Base-by-base conservation (phyloP, 1,140 invertebrate species). In the Ostrea denselamellosa region DNA sequence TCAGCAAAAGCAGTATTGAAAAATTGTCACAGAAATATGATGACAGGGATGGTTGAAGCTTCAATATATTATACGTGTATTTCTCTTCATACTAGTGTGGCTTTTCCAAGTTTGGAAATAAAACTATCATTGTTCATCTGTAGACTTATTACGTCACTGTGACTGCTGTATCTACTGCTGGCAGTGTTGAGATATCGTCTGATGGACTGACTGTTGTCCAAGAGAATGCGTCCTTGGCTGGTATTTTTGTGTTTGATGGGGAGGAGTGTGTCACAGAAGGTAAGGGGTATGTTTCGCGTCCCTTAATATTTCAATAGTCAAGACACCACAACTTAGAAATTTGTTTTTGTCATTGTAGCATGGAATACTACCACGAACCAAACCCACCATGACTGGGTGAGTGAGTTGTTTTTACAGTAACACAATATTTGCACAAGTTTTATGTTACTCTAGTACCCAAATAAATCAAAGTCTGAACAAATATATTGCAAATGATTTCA, bases 91-190 rank as follows among this genome's bases (percentile, higher is more conserved):
- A 5, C 34, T 44, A 44, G 34, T 44, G 5, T 44, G 34, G 34
- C 5, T 44, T 44, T 44, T 44, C n/a, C n/a, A 44, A 44, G 34
- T 5, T 44, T 44, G 2, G 1, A 2, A 44, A 44, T 44, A 1
- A 44, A 44, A 65, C 22, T 65, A 65, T 22, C 1, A 19, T 2
- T 65, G 17, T 19, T 8, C 87, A 9, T 19, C 28, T 85, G 0
- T 28, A 91, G 90, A 90, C 58, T 51, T 91, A 91, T 77, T 91
- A 68, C 85, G 56, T 87, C 12, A 91, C 87, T 9, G 83, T 91
- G 8, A 81, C 58, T 25, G 90, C 90, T 68, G 62, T 77, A 19
- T 86, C 87, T 5, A n/a, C 25, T 5, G 87, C 51, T 65, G 90
- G 90, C 51, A 68, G 34, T 14, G 77, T 84, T 19, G 83, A 77